Conservation (phyloP, 2,888 invertebrate species). For the Leucoma salicis region DNA sequence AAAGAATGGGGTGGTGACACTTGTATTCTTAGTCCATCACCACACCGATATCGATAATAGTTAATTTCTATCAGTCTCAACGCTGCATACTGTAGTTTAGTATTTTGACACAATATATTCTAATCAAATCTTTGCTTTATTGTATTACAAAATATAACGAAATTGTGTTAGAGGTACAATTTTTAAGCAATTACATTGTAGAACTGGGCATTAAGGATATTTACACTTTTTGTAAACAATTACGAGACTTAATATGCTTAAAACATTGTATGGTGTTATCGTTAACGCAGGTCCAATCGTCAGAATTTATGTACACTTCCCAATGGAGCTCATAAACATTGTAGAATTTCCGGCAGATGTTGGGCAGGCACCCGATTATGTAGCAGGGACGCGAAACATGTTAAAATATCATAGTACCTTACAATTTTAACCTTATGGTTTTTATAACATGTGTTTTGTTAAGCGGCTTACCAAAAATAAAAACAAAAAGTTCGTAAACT, state of each 20-base stretch:
- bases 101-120: too few relatives aligned
- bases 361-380: conserved; percentile 65
- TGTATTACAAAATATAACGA: too few relatives aligned
- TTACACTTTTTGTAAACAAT: too few relatives aligned
- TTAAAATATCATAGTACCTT: conserved; percentile 42
- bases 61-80: too few relatives aligned
- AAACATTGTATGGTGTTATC: conserved; percentile 62
- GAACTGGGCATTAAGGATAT: too few relatives aligned
- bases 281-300: conserved; percentile 60
- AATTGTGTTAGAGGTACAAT: too few relatives aligned
- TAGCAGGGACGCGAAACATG: conserved; percentile 31
- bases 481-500: conserved; percentile 33
- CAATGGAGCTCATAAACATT: conserved; percentile 77
- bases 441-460: conserved; percentile 51
- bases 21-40: too few relatives aligned
- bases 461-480: conserved; percentile 48
- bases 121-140: too few relatives aligned
- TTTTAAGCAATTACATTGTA: too few relatives aligned
- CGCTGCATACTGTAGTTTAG: too few relatives aligned
- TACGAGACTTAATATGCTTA: conserved; percentile 52
- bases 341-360: conserved; percentile 79
- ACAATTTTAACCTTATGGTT: conserved; percentile 48
- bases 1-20: too few relatives aligned
- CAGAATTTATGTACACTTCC: conserved; percentile 73
- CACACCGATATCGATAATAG: too few relatives aligned